Evolutionary conservation across 2,888 invertebrate genomes (phyloP), one percentile per base, ranked within the genome.

Genomic region (Choreutis nemorana): DNA sequence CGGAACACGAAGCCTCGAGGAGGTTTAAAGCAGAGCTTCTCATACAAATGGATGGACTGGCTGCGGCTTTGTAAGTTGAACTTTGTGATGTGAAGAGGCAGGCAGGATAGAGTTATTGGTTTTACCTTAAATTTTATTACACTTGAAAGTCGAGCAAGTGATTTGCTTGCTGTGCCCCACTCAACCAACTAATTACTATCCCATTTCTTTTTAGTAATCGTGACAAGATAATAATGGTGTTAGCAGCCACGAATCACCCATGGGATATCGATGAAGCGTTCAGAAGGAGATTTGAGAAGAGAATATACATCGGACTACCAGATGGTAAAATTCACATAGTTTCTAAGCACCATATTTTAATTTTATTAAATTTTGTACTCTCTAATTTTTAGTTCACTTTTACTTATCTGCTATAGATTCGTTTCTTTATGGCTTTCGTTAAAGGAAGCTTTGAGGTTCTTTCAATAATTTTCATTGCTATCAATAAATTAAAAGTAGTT

Each of bases 231-330:
- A 88, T 94, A 13, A 91, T 94, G 89, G 93, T 94, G 9, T 61
- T 94, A 40, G 94, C 93, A 0, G 94, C 94, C 4, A 94, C 94
- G 1, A 94, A 94, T 65, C 91, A 92, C 55, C 94, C 94, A 0
- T 94, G 94, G 94, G 92, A 93, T 52, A 87, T 94, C 40, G 93
- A 92, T 52, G 93, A 94, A 50, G 94, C 94, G 0, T 85, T 94
- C 45, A 77, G 92, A 15, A 80, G 94, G 44, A 81, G 94, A 27
- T 86, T 94, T 40, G 94, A 94, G 53, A 94, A 94, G 63, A 81
- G 94, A 41, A 91, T 94, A 42, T 94, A 91, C 60, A 91, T 94
- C 44, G 91, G 92, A 12, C 75, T 94, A 32, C 94, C 94, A 20
- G 87, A 86, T 55, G 85, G 87, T 85, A 57, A 54, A 35, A 30